Evolutionary conservation across 2,888 invertebrate genomes (phyloP).

Genomic region (Oxycera nigricornis): DNA sequence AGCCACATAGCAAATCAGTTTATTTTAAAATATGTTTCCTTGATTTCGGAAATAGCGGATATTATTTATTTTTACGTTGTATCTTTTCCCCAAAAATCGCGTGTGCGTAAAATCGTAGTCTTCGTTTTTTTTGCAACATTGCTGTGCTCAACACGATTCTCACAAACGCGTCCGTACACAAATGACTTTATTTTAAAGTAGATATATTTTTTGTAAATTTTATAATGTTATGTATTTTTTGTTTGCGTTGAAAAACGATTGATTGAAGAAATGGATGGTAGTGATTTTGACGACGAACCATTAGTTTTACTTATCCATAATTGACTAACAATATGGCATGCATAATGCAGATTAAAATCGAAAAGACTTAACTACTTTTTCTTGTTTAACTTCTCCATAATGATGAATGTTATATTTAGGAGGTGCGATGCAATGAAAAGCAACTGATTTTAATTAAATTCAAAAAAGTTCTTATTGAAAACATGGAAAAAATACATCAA

Average conservation of each 20-base stretch:
- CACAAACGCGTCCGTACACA: not conserved
- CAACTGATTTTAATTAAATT: constrained; percentile 1
- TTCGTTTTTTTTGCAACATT: no score
- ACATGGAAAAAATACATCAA: not conserved
- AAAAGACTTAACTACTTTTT: not conserved
- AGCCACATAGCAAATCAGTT: not conserved
- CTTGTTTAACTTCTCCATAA: not conserved
- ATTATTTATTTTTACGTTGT: constrained; percentile 35
- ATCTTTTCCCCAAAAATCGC: constrained; percentile 31
- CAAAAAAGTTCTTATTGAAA: not conserved
- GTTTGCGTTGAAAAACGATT: not conserved
- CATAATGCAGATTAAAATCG: not conserved
- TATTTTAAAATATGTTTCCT: not conserved
- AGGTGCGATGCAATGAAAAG: not conserved
- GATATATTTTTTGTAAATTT: not conserved
- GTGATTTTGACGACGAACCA: not conserved
- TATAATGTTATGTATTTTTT: constrained; percentile 15
- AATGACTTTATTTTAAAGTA: constrained; percentile 17
- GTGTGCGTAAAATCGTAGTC: no score
- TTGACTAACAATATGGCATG: not conserved
- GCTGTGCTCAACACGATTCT: not conserved
- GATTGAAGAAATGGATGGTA: no score
- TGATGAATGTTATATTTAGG: not conserved
- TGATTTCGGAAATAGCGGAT: constrained; percentile 5
- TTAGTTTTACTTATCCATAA: not conserved